These are phyloP conservation scores for Cyprinus carpio DNA, from an alignment of 2,113 vertebrate genomes.

Conservation along the genomic window DNA sequence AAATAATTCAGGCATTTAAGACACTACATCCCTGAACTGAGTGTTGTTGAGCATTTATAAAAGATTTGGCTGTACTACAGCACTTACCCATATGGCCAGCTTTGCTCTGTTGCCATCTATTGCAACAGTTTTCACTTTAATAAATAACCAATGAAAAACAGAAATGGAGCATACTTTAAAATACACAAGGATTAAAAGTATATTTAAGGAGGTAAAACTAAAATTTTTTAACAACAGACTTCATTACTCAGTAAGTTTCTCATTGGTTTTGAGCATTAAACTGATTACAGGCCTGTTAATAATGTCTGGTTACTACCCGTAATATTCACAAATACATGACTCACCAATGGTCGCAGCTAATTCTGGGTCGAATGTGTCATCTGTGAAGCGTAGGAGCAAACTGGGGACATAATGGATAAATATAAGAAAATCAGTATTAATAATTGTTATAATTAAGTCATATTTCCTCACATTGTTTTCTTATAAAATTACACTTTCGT, in stretches of 20 bases:
- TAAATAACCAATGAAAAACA: conserved; percentile 52
- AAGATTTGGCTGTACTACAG: neutral
- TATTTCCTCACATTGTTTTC: neutral
- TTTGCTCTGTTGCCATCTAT: conserved; percentile 97
- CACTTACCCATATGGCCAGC: conserved; percentile 95
- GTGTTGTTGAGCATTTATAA: neutral
- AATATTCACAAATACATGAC: neutral
- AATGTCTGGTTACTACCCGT: neutral
- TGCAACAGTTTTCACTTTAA: conserved; percentile 97
- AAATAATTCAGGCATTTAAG: neutral
- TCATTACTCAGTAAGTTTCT: neutral
- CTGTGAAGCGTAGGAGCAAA: conserved; percentile 91
- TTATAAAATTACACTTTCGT: neutral
- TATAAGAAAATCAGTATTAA: neutral
- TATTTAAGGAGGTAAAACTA: neutral
- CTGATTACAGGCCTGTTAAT: neutral
- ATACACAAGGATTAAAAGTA: too few species aligned
- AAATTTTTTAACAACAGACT: neutral
- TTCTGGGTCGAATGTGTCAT: conserved; percentile 95
- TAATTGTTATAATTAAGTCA: neutral
- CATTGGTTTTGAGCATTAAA: neutral
- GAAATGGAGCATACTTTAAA: too few species aligned
- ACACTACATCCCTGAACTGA: neutral
- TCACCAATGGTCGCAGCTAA: conserved; percentile 94
- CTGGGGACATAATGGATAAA: conserved; percentile 60